Evolutionary conservation across 2,797 vertebrate species (phyloP).

Genomic region (Alosa sapidissima): DNA sequence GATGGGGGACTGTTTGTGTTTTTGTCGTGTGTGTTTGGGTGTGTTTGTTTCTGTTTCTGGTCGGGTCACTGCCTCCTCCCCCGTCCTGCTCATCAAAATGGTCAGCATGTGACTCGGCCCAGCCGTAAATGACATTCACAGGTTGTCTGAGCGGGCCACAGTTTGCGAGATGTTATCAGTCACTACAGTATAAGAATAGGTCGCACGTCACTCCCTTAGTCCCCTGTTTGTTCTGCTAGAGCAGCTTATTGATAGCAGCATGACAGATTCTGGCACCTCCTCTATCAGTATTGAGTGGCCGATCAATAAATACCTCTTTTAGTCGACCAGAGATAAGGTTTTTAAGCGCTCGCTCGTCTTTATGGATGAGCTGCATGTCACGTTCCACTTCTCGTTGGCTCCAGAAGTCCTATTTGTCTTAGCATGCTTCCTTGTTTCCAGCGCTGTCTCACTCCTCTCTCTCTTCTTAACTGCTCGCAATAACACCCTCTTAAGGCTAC

Average conservation of each 20-base stretch:
- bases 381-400: constrained; percentile 42
- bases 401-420: constrained; percentile 42
- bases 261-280: background rate
- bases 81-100: constrained; percentile 43
- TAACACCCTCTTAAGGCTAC: constrained; percentile 78
- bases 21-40: background rate
- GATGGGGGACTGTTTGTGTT: background rate
- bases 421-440: constrained; percentile 44
- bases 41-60: background rate
- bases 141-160: background rate
- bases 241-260: constrained; percentile 9
- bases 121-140: constrained; percentile 57
- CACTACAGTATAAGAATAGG: background rate
- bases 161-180: background rate
- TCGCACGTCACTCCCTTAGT: background rate
- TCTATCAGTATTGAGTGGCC: background rate
- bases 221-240: background rate
- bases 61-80: background rate
- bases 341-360: background rate
- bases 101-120: constrained; percentile 65
- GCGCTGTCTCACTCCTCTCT: constrained; percentile 62
- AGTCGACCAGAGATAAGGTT: background rate
- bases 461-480: constrained; percentile 72
- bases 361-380: background rate
- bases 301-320: background rate